Evolutionary conservation across 2,888 invertebrate species (phyloP).

Genomic region (Helleia helle): DNA sequence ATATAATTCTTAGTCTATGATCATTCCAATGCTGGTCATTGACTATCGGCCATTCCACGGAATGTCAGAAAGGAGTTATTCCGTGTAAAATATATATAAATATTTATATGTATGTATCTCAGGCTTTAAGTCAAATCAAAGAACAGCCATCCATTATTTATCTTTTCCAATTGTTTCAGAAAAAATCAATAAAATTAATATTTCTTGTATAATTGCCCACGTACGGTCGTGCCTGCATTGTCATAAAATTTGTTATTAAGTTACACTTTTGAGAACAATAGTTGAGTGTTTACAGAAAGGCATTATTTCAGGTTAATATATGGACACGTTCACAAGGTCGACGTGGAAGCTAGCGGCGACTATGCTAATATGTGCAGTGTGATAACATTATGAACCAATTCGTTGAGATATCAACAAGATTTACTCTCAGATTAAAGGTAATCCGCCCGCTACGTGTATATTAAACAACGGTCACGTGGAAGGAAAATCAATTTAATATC

Average conservation of each 20-base stretch:
- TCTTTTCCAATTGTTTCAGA: too few relatives aligned
- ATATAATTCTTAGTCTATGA: too few relatives aligned
- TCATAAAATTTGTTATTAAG: constrained; percentile 15
- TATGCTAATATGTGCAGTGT: constrained; percentile 57
- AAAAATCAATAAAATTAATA: too few relatives aligned
- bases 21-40: too few relatives aligned
- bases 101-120: too few relatives aligned
- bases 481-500: constrained; percentile 3
- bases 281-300: constrained; percentile 34
- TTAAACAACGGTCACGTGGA: constrained; percentile 28
- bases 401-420: constrained; percentile 59
- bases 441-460: constrained; percentile 44
- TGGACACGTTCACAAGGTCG: constrained; percentile 50
- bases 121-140: too few relatives aligned
- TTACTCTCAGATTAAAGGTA: constrained; percentile 64
- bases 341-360: constrained; percentile 47
- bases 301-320: constrained; percentile 44
- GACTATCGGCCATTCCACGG: too few relatives aligned
- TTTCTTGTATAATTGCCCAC: not conserved
- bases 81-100: too few relatives aligned
- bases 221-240: constrained; percentile 7
- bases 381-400: constrained; percentile 71
- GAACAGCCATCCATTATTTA: too few relatives aligned
- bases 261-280: constrained; percentile 36
- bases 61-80: too few relatives aligned